Percentiles rank a stretch among this genome's conserved stretches.
Evolutionary conservation across 1,140 invertebrate genomes (phyloP).

Genomic region (Saccostrea glomerata): DNA sequence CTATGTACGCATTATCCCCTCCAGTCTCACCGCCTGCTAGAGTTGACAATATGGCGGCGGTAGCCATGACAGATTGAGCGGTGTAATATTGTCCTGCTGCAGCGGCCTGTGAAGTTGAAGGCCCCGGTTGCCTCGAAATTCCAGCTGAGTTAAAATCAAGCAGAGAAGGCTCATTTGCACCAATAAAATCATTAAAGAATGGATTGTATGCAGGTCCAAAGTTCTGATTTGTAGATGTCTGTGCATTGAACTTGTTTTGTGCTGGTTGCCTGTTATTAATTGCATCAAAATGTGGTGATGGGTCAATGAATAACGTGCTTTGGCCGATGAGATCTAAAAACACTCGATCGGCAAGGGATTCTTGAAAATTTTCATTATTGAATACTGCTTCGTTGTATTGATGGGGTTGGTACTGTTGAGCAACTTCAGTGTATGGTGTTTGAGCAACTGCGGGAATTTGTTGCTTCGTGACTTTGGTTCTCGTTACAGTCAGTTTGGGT

Average conservation of each 20-base stretch:
- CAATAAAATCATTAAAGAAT: background rate
- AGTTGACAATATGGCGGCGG: constrained; percentile 36
- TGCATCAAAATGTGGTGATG: background rate
- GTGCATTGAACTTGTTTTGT: background rate
- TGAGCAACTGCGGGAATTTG: constrained; percentile 12
- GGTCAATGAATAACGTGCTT: constrained; percentile 34
- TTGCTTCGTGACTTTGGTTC: background rate
- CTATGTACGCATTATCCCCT: constrained; percentile 43
- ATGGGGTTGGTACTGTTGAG: constrained; percentile 3
- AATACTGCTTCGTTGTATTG: constrained; percentile 4
- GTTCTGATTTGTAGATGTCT: background rate
- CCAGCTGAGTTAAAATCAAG: background rate
- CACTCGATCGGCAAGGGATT: background rate
- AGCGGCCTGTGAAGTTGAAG: constrained; percentile 36
- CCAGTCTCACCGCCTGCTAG: constrained; percentile 33
- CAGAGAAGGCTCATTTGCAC: background rate
- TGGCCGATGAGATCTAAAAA: constrained; percentile 26
- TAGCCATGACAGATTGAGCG: constrained; percentile 33
- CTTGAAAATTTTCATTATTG: constrained; percentile 44
- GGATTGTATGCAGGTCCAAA: background rate
- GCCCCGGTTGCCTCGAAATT: constrained; percentile 22
- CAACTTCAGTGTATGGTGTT: background rate
- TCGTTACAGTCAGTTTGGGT: background rate
- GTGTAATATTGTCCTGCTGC: constrained; percentile 16
- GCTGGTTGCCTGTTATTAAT: background rate